Evolutionary conservation across 1,140 invertebrate genomes (phyloP).

Genomic region (Sitophilus oryzae): DNA sequence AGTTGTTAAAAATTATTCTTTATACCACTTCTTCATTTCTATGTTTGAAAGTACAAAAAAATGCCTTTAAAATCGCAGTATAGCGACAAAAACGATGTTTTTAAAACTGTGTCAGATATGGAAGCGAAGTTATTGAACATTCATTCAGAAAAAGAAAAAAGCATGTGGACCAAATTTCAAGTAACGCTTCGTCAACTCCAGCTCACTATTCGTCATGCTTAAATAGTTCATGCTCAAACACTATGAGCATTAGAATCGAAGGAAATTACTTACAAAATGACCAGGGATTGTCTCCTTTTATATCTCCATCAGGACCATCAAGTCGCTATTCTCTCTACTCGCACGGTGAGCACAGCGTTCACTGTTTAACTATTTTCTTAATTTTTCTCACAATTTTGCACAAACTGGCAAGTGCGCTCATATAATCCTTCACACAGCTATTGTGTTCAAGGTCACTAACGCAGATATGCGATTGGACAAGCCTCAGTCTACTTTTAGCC

Average conservation of each 20-base stretch:
- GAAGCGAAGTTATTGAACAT: slow-evolving; percentile 4
- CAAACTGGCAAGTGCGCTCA: no score
- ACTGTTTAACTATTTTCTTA: no score
- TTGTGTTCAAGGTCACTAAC: no score
- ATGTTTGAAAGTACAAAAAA: slow-evolving; percentile 9
- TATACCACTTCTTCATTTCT: slow-evolving; percentile 9
- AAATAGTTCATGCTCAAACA: not conserved
- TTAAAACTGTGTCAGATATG: slow-evolving; percentile 4
- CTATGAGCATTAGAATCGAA: not conserved
- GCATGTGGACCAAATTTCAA: not conserved
- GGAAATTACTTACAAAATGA: not conserved
- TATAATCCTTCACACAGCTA: no score
- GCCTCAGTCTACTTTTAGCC: no score
- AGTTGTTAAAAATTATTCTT: slow-evolving; percentile 6
- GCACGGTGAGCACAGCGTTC: no score
- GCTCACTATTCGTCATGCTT: not conserved
- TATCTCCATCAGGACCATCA: no score
- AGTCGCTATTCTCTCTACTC: no score
- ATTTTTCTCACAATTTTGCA: no score
- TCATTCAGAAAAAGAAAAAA: not conserved
- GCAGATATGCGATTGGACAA: no score
- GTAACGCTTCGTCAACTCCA: not conserved
- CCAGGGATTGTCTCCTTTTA: no score
- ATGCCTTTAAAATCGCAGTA: slow-evolving; percentile 1
- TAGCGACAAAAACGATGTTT: slow-evolving; percentile 4